Percentiles rank a stretch among this genome's conserved stretches.
These are phyloP conservation scores for Colaptes auratus DNA, from an alignment of 2,113 vertebrate species.

Conservation along the genomic window DNA sequence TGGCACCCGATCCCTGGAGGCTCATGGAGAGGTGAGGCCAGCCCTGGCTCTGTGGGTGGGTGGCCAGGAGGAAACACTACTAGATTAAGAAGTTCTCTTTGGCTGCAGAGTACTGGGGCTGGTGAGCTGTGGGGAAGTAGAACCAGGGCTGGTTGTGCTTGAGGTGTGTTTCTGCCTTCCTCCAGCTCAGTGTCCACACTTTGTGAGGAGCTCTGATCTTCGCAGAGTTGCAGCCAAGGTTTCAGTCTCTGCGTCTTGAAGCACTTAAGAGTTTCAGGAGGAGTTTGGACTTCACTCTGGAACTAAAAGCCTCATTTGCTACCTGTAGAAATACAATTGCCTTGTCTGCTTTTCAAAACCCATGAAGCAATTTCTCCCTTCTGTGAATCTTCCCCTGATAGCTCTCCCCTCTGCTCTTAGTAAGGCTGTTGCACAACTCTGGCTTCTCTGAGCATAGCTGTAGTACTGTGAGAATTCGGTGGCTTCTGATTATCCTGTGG, in stretches of 20 bases:
- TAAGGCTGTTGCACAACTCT: not conserved
- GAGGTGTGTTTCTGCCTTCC: not conserved
- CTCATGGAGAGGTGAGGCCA: not conserved
- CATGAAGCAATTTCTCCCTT: not conserved
- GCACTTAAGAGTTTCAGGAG: not conserved
- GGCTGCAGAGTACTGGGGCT: not conserved
- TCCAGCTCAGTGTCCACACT: rapidly evolving
- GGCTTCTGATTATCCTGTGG: not conserved
- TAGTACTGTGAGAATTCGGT: not conserved
- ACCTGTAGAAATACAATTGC: not conserved
- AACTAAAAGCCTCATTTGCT: not conserved
- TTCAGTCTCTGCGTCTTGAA: not conserved
- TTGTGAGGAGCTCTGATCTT: not conserved
- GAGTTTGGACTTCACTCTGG: not conserved
- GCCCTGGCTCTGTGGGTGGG: rapidly evolving
- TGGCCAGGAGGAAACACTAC: rapidly evolving
- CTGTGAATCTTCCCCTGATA: not conserved
- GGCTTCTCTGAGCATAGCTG: rapidly evolving
- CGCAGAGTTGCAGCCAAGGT: not conserved
- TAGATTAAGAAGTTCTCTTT: not conserved
- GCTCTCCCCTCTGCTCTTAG: no score
- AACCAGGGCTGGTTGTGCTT: not conserved
- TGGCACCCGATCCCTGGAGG: not conserved
- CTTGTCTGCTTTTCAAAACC: not conserved
- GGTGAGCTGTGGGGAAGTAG: not conserved